Evolutionary conservation across 2,113 vertebrate genomes (phyloP).

Genomic region (Dryoscopus gambensis): DNA sequence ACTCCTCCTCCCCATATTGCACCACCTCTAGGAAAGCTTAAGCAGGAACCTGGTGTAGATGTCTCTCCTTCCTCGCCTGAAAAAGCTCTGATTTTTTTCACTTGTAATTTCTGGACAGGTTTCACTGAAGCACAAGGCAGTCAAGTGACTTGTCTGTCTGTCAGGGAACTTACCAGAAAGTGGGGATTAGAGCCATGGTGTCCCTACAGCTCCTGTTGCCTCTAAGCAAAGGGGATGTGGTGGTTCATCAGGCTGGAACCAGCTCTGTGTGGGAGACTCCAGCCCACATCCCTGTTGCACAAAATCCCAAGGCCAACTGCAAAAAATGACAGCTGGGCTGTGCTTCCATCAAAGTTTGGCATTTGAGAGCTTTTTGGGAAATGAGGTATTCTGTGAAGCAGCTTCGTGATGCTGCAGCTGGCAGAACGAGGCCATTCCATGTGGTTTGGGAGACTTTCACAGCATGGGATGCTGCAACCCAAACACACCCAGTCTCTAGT

Average conservation of each 20-base stretch:
- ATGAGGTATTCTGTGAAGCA: neutral
- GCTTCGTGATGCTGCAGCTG: neutral
- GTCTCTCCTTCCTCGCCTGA: neutral
- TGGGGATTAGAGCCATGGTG: neutral
- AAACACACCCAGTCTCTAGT: rapidly evolving
- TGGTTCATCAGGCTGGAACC: neutral
- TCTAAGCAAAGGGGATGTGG: neutral
- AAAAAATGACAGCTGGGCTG: neutral
- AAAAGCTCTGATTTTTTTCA: neutral
- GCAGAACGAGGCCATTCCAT: rapidly evolving
- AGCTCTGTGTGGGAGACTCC: neutral
- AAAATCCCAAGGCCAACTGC: neutral
- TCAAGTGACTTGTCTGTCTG: conserved; percentile 9
- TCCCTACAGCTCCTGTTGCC: neutral
- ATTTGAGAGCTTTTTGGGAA: neutral
- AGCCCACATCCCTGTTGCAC: neutral
- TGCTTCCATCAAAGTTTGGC: neutral
- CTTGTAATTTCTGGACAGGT: neutral
- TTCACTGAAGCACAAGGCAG: neutral
- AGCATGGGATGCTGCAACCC: neutral
- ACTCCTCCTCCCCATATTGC: neutral
- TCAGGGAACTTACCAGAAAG: neutral
- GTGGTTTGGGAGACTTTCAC: neutral
- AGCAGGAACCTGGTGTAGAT: neutral
- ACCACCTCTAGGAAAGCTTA: neutral